Conservation (phyloP, 1,140 invertebrate genomes). For the Cotesia typhae region DNA sequence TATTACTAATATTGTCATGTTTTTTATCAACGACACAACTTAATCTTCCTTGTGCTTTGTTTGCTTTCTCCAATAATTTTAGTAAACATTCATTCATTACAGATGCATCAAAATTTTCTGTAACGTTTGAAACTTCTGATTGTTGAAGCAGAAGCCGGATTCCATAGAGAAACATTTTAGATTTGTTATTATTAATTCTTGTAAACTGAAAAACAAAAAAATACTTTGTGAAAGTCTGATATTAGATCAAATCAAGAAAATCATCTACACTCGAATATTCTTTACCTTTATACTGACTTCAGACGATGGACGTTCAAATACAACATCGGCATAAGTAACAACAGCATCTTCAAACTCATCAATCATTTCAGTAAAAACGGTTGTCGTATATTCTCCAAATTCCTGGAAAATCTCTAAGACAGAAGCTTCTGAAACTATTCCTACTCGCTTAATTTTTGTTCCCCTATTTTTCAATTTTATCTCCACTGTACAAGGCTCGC, state of each 20-base stretch:
- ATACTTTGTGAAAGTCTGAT: neutral
- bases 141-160: constrained; percentile 56
- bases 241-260: neutral
- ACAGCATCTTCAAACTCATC: constrained; percentile 60
- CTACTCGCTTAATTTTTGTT: constrained; percentile 52
- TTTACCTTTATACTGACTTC: constrained; percentile 63
- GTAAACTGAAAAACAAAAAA: constrained; percentile 57
- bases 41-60: constrained; percentile 35
- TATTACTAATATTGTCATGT: neutral
- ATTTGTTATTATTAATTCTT: constrained; percentile 53
- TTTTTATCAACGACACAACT: neutral
- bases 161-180: constrained; percentile 63
- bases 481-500: constrained; percentile 53
- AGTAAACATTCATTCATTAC: constrained; percentile 49
- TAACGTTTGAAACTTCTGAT: constrained; percentile 32
- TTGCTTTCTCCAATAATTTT: constrained; percentile 40
- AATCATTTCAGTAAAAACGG: constrained; percentile 57
- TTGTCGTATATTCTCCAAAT: constrained; percentile 61
- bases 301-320: constrained; percentile 52
- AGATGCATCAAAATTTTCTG: constrained; percentile 50
- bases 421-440: constrained; percentile 59
- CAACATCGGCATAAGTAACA: constrained; percentile 55
- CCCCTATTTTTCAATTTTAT: constrained; percentile 55
- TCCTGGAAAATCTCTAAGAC: constrained; percentile 64
- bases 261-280: too few species aligned